Base-by-base conservation (phyloP, 2,113 vertebrate genomes). In the Dendrocopos noguchii region DNA sequence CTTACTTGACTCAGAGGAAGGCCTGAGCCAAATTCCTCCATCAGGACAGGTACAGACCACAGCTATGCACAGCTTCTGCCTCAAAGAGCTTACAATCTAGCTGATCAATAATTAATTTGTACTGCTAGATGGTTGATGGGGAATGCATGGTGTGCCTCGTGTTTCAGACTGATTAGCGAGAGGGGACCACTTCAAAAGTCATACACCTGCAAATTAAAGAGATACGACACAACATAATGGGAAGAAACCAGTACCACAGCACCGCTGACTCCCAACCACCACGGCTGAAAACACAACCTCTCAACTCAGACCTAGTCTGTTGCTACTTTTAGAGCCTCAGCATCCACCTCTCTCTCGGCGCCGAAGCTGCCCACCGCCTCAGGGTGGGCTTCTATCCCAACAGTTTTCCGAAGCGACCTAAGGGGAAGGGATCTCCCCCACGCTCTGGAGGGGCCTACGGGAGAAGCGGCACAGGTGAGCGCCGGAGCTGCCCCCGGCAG, bases 251-350 rank as follows among this genome's bases (percentile, higher is more conserved):
- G 9, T 0, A 52, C 14, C 24, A 15, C 33, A 29, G 56, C 56
- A 59, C 11, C 15, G 28, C 82, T 29, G 60, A 17, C 52, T 61
- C 16, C 22, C 15, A 6, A 36, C 19, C 63, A 28, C 33, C 52
- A 52, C 18, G 28, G 19, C 53, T 1, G 10, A 71, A 44, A n/a
- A 50, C 22, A 25, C 5, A 55, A 19, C 9, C 53, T 24, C 21
- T 1, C 74, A n/a, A 1, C 11, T 7, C 7, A 64, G 12, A 13
- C 22, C 47, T 9, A 7, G 5, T 0, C 1, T 2, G 2, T 12
- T 6, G 19, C 59, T 28, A 8, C 33, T 31, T 20, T 3, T 3
- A 13, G 1, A 72, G 46, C 15, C 70, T 31, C 20, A 5, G 33
- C 13, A 6, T 4, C 21, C 21, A 4, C 17, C 57, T 36, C 52